phyloP scores from a whole-genome alignment of 2,797 vertebrate genomes.

The Hapalemur alaotrensis region DNA sequence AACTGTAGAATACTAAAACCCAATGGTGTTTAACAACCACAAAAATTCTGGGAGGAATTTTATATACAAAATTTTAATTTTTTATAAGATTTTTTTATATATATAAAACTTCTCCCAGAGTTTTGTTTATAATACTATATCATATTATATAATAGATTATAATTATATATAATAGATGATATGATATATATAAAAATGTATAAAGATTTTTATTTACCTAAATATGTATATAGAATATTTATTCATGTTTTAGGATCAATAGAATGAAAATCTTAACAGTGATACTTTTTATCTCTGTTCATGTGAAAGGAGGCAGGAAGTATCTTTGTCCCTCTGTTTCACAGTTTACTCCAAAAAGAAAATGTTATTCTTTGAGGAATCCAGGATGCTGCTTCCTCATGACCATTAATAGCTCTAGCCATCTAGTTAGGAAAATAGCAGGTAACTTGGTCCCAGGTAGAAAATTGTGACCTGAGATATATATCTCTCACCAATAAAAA shows the following conservation, averaged over 20 bases:
- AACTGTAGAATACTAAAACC: background rate
- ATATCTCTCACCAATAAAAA: background rate
- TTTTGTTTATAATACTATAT: too few species aligned
- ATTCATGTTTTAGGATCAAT: background rate
- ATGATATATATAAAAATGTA: background rate
- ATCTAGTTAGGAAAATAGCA: background rate
- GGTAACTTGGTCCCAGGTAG: background rate
- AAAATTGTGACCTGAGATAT: background rate
- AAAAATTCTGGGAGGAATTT: background rate
- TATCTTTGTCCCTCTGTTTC: background rate
- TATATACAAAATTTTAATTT: background rate
- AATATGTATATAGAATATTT: background rate
- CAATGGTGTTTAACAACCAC: background rate
- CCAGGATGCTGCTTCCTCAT: background rate
- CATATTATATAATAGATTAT: too few species aligned
- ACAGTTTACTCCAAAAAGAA: background rate
- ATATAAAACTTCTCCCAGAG: too few species aligned
- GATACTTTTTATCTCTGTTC: background rate
- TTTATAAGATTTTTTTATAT: too few species aligned
- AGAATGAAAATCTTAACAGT: background rate
- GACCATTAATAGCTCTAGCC: background rate
- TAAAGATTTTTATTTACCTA: background rate
- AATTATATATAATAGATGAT: too few species aligned
- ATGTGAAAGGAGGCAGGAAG: background rate
- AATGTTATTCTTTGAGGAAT: background rate